Base-by-base conservation (phyloP, 2,888 invertebrate species). In the Rhagium mordax region DNA sequence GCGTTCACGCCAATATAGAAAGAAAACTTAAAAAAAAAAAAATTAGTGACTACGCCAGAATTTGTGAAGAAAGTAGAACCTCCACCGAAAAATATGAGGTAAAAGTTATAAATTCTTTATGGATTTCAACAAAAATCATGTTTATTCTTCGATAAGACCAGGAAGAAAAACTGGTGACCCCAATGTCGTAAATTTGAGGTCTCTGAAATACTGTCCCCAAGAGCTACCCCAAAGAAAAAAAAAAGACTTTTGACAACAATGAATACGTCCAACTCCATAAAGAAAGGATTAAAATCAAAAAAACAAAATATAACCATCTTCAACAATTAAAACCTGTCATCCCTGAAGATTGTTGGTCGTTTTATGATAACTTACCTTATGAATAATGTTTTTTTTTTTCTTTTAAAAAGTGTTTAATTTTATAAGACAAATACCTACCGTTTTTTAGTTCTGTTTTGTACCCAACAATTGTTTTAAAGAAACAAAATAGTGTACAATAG, bases 241-340 rank as follows among this genome's bases (percentile, higher is more conserved):
- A 5, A 7, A 33, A 33, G 33, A 5, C 33, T 33, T 7, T 33
- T 33, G 10, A 33, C 5, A 33, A 5, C 10, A 5, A 33, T 33
- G 33, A 7, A 7, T 5, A 7, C 10, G 5, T 10, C 10, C 5
- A 33, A 33, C 10, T 33, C 6, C 10, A 33, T 33, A 33, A 33
- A 7, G 33, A 10, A 7, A 5, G 33, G 5, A 7, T 33, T 5
- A 5, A 5, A 5, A 33, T 33, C 5, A 33, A 33, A 33, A 10
- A 33, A 66, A 24, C n/a, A 49, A 66, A 66, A 24, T 70, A 41
- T 64, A 29, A 70, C 13, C 70, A 70, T 41, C 68, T 68, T 10
- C 68, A 68, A 27, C 59, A 59, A 15, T 59, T 68, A 21, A 68
- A 68, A 59, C 21, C 60, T n/a, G 68, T 68, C 15, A 33, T 68